Base-by-base conservation (phyloP, 2,888 invertebrate species). In the Marasmarcha lunaedactyla region DNA sequence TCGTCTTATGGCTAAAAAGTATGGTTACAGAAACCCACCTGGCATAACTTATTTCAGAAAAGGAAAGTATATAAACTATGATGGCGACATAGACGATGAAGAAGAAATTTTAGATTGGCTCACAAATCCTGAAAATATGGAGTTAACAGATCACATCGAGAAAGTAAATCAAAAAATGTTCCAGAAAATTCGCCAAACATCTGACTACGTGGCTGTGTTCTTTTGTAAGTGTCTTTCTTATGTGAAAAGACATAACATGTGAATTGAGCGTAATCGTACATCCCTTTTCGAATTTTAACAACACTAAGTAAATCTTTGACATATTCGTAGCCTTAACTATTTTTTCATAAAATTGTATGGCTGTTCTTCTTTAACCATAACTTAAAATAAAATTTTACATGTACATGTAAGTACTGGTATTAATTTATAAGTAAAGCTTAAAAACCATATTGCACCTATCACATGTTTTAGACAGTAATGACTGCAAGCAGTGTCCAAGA, bases 81-180 rank as follows among this genome's bases (percentile, higher is more conserved):
- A 95, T 55, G 95, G 95, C 10, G 95, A 96, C 55, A 92, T 96
- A 45, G 94, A 95, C 54, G 95, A 95, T 53, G 94, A 94, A 56
- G 95, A 95, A 65, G 94, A 94, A 71, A 87, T 94, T 41, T 84
- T 96, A 20, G 96, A 96, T 63, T 96, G 95, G 95, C 73, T 96
- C 10, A 96, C 95, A 0, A 92, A 95, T 66, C 95, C 95, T 0
- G 93, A 93, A 55, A 96, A 95, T 54, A 95, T 96, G 95, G 95
- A 96, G 71, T 85, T 95, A 44, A 94, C 93, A 3, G 96, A 96
- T 71, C 93, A 93, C 51, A 96, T 96, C 39, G 96, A 96, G 68
- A 88, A 92, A 62, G 95, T 96, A 10, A 96, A 96, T 64, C 86
- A 88, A 41, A 95, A 95, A 76, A 96, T 96, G 96, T 94, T 96